Evolutionary conservation across 2,113 vertebrate species (phyloP).

Genomic region (Menura novaehollandiae): DNA sequence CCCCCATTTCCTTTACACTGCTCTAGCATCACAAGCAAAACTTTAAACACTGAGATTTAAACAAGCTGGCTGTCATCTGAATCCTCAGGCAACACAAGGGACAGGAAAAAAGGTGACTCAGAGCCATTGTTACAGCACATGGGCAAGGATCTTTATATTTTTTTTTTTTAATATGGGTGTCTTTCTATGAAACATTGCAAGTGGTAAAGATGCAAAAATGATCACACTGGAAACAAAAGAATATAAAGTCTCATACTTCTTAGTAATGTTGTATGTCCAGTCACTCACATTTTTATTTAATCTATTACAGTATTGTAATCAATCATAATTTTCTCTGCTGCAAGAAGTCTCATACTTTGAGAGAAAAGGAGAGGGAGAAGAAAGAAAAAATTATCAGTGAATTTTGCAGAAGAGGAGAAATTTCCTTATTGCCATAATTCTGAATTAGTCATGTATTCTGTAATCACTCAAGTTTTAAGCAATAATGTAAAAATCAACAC

Average conservation of each 20-base stretch:
- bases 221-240: neutral
- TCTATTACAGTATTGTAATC: slow-evolving; percentile 52
- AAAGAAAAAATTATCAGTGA: slow-evolving; percentile 24
- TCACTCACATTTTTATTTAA: slow-evolving; percentile 18
- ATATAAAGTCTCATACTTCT: neutral
- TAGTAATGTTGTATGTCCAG: neutral
- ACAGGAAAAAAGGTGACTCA: neutral
- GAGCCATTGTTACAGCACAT: neutral
- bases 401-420: slow-evolving; percentile 16
- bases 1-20: neutral
- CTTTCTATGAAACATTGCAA: neutral
- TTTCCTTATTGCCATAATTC: slow-evolving; percentile 52
- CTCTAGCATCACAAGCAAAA: neutral
- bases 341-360: slow-evolving; percentile 36
- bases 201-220: neutral
- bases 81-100: neutral
- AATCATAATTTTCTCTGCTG: slow-evolving; percentile 52
- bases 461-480: slow-evolving; percentile 65
- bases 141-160: neutral
- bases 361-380: neutral
- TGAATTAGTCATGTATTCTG: slow-evolving; percentile 57
- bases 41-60: neutral
- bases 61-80: neutral
- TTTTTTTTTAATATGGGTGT: neutral
- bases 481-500: slow-evolving; percentile 65